These are phyloP conservation scores for Castor canadensis DNA, from an alignment of 2,113 vertebrate species.

Conservation along the genomic window DNA sequence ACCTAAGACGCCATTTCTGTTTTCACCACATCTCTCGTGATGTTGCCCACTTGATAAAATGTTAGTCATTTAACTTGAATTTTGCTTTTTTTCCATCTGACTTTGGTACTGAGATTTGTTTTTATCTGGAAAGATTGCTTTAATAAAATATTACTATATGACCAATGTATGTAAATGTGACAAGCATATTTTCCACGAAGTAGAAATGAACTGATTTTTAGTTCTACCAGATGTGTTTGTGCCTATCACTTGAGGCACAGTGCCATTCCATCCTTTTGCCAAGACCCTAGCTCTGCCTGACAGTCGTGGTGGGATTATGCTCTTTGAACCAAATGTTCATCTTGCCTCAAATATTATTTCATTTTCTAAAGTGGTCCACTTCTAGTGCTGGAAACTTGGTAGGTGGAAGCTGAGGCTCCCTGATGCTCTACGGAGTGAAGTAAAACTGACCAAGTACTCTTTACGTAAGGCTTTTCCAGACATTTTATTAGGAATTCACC, in stretches of 20 bases:
- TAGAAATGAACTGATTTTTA: neutral
- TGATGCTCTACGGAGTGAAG: slow-evolving; percentile 57
- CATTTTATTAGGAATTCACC: neutral
- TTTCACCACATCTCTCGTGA: neutral
- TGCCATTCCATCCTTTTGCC: slow-evolving; percentile 35
- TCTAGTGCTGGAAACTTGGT: slow-evolving; percentile 56
- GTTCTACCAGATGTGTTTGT: slow-evolving; percentile 57
- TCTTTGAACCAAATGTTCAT: slow-evolving; percentile 61
- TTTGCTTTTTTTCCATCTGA: neutral
- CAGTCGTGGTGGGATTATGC: slow-evolving; percentile 24
- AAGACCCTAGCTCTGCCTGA: slow-evolving; percentile 56
- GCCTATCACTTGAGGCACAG: neutral
- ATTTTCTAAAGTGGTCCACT: slow-evolving; percentile 54
- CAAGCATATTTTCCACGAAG: slow-evolving; percentile 35
- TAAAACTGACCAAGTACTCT: slow-evolving; percentile 49
- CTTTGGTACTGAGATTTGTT: neutral
- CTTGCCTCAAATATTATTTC: slow-evolving; percentile 58
- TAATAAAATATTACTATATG: slow-evolving; percentile 32
- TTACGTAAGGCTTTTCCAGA: no score
- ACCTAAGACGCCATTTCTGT: neutral
- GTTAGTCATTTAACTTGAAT: slow-evolving; percentile 37
- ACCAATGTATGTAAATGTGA: neutral
- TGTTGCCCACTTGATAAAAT: neutral
- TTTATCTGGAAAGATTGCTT: neutral
- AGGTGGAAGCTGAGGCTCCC: slow-evolving; percentile 66